Evolutionary conservation across 2,113 vertebrate genomes (phyloP).

Genomic region (Laticauda colubrina): DNA sequence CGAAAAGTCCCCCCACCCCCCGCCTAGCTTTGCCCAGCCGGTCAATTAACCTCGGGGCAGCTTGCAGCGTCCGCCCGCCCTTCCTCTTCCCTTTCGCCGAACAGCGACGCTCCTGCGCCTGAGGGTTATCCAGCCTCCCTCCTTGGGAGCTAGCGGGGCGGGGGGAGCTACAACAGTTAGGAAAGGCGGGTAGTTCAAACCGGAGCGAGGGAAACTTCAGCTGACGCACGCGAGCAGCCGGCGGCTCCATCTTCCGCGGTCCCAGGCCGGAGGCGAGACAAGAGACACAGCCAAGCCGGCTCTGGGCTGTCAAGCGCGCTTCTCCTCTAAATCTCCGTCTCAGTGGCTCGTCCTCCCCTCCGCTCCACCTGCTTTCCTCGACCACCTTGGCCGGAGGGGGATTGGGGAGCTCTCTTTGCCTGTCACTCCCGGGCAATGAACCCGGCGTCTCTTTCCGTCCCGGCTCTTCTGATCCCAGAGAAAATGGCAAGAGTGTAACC

Average conservation of each 20-base stretch:
- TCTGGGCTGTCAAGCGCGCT: background rate
- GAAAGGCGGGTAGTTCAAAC: slow-evolving; percentile 65
- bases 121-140: background rate
- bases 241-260: background rate
- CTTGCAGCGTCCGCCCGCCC: background rate
- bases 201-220: slow-evolving; percentile 60
- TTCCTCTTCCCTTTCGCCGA: too few relatives aligned
- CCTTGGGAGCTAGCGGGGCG: background rate
- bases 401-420: background rate
- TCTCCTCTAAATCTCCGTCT: background rate
- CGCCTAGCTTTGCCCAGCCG: background rate
- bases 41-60: too few relatives aligned
- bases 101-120: background rate
- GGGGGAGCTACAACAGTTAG: slow-evolving; percentile 50
- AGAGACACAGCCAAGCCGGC: background rate
- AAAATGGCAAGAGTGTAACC: background rate
- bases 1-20: too few relatives aligned
- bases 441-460: background rate
- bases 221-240: slow-evolving; percentile 26
- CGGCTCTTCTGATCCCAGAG: background rate
- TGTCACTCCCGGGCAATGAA: background rate
- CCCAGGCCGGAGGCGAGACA: background rate
- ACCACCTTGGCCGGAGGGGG: background rate
- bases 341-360: background rate
- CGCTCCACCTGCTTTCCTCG: background rate